phyloP scores from a whole-genome alignment of 2,113 vertebrate species.

The Zingel zingel region DNA sequence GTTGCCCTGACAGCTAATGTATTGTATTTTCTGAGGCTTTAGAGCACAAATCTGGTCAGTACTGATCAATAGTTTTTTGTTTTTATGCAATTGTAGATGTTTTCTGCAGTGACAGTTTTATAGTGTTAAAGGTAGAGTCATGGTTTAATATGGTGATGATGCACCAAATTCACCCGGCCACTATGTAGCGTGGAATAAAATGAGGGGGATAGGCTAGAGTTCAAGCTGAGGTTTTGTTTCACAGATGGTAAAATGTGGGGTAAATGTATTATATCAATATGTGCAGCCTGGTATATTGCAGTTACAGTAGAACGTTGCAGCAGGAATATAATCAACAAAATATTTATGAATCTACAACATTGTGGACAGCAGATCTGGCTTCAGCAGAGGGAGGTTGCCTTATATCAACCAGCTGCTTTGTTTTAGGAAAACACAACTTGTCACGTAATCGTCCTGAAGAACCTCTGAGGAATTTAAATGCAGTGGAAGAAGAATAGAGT shows the following conservation, averaged over 20 bases:
- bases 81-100: conserved; percentile 30
- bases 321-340: conserved; percentile 57
- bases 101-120: conserved; percentile 49
- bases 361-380: conserved; percentile 69
- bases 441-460: conserved; percentile 76
- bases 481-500: conserved; percentile 65
- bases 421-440: conserved; percentile 80
- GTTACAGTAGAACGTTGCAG: conserved; percentile 40
- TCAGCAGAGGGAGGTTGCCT: conserved; percentile 41
- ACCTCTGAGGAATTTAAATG: conserved; percentile 75
- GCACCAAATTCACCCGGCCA: conserved; percentile 17
- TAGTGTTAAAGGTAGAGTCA: conserved; percentile 10
- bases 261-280: conserved; percentile 63
- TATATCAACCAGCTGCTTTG: conserved; percentile 77
- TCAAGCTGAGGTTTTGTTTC: conserved; percentile 61
- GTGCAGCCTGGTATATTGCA: conserved; percentile 30
- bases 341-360: conserved; percentile 59
- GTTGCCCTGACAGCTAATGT: conserved; percentile 53
- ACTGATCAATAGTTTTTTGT: conserved; percentile 22
- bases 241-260: conserved; percentile 63
- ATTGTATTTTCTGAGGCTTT: conserved; percentile 34
- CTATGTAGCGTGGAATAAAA: conserved; percentile 11
- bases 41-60: conserved; percentile 19
- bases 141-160: conserved; percentile 26
- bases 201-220: conserved; percentile 5